Evolutionary conservation across 23 tunicate genomes (phyloP).

Genomic region (Trididemnum clinides): DNA sequence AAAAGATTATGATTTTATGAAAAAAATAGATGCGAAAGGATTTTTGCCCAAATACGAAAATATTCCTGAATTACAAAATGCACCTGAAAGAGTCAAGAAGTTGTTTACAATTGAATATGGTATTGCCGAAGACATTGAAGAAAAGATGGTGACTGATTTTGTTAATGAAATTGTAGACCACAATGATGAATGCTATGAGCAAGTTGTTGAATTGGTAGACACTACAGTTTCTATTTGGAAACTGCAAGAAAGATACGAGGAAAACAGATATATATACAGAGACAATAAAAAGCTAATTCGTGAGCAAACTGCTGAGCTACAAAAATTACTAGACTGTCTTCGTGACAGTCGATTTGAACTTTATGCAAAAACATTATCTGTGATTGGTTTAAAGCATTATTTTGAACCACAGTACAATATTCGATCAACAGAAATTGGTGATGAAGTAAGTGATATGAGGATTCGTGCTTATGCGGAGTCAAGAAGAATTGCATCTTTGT

Average conservation of each 20-base stretch:
- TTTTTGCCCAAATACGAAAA: background rate
- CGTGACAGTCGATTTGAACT: slow-evolving; percentile 21
- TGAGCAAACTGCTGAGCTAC: background rate
- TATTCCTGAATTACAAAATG: background rate
- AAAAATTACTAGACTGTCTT: slow-evolving; percentile 12
- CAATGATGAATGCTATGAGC: background rate
- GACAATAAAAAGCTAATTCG: background rate
- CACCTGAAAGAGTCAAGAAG: slow-evolving; percentile 22
- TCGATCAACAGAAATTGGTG: slow-evolving; percentile 8
- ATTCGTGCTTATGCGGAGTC: slow-evolving; percentile 47
- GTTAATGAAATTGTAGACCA: background rate
- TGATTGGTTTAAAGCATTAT: slow-evolving; percentile 8
- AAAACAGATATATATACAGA: background rate
- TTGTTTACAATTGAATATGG: slow-evolving; percentile 24
- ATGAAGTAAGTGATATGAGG: slow-evolving; percentile 40
- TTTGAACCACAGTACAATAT: slow-evolving; percentile 5
- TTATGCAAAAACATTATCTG: slow-evolving; percentile 18
- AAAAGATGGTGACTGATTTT: background rate
- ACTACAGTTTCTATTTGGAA: background rate
- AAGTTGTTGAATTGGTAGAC: background rate
- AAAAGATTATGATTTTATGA: background rate
- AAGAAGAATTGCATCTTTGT: background rate
- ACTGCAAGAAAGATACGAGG: slow-evolving; percentile 2
- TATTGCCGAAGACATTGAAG: background rate
- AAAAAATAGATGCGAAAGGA: background rate